phyloP scores from a whole-genome alignment of 2,888 invertebrate species.

The Molorchus minor region DNA sequence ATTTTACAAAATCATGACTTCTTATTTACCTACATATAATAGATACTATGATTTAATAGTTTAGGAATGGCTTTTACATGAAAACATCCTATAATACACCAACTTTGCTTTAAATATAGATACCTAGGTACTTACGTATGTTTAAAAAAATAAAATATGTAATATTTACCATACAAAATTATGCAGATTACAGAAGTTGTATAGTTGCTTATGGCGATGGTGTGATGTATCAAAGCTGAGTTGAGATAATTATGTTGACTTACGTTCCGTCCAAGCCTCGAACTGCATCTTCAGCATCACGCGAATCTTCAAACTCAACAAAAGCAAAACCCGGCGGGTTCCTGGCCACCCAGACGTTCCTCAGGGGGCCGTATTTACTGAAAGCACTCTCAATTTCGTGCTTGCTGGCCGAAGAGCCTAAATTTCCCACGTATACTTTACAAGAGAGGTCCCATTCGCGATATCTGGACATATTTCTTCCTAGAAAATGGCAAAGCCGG shows the following conservation, averaged over 20 bases:
- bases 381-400: conserved; percentile 94
- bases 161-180: conserved; percentile 4
- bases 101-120: too few relatives aligned
- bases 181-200: conserved; percentile 9
- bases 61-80: too few relatives aligned
- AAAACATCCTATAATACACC: too few relatives aligned
- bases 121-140: background rate
- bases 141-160: background rate
- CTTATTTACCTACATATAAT: too few relatives aligned
- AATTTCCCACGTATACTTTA: conserved; percentile 95
- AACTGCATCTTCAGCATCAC: conserved; percentile 93
- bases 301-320: conserved; percentile 91
- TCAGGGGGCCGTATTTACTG: conserved; percentile 88
- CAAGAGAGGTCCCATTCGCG: conserved; percentile 87
- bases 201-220: conserved; percentile 1
- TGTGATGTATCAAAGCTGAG: background rate
- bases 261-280: conserved; percentile 63
- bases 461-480: conserved; percentile 72
- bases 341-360: conserved; percentile 97
- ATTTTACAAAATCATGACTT: too few relatives aligned
- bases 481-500: too few relatives aligned
- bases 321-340: conserved; percentile 96
- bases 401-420: conserved; percentile 90
- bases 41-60: too few relatives aligned
- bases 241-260: conserved; percentile 41